Conservation (phyloP, 1,140 invertebrate genomes). For the Drosophila mauritiana region DNA sequence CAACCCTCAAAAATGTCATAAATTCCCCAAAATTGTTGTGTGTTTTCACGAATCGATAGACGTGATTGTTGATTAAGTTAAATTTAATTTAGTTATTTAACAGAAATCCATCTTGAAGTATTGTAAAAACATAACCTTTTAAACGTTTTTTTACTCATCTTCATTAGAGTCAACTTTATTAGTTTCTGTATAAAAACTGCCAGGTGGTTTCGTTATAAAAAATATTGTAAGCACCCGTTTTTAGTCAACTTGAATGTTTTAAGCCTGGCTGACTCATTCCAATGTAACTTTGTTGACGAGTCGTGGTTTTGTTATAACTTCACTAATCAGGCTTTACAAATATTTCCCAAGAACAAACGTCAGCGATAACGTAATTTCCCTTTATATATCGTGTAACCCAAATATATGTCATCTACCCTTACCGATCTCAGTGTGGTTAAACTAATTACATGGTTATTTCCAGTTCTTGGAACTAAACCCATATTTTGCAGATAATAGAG, state of each 20-base stretch:
- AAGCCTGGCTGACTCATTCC: not conserved
- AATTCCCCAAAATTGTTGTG: conserved; percentile 34
- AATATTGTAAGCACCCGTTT: not conserved
- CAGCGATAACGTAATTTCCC: not conserved
- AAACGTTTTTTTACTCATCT: not conserved
- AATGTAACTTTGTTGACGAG: not conserved
- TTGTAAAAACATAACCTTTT: not conserved
- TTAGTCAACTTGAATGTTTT: not conserved
- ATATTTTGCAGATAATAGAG: not conserved
- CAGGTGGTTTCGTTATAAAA: too few species aligned
- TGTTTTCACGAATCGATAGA: conserved; percentile 11
- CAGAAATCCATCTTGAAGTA: too few species aligned
- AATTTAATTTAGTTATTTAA: too few species aligned
- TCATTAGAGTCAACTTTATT: not conserved
- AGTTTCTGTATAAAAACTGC: not conserved
- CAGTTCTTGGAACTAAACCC: not conserved
- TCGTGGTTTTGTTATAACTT: not conserved
- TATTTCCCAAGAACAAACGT: not conserved
- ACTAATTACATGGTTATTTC: not conserved
- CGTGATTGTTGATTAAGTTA: too few species aligned
- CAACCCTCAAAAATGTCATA: conserved; percentile 30
- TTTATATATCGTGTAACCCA: not conserved
- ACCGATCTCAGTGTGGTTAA: not conserved
- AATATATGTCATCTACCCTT: not conserved
- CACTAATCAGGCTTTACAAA: not conserved